These are phyloP conservation scores for Pteronotus mesoamericanus DNA, from an alignment of 2,797 vertebrate genomes.

Conservation along the genomic window DNA sequence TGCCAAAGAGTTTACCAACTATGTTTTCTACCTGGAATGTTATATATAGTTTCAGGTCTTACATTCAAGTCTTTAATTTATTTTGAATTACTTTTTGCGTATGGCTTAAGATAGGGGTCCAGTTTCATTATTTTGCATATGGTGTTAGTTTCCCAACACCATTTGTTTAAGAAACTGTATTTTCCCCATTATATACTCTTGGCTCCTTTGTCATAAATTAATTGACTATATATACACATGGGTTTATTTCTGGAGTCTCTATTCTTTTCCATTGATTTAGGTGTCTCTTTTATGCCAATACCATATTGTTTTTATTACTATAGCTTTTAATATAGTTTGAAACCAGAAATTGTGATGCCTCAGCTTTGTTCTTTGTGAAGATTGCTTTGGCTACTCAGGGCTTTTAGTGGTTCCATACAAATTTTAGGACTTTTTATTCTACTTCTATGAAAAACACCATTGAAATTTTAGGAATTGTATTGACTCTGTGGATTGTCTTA, in stretches of 20 bases:
- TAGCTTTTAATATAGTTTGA: background rate
- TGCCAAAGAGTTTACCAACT: background rate
- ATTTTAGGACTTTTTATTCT: background rate
- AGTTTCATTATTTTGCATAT: background rate
- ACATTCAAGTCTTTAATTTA: background rate
- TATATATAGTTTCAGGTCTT: background rate
- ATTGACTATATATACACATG: background rate
- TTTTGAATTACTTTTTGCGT: background rate
- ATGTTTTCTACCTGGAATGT: background rate
- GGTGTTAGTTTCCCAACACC: background rate
- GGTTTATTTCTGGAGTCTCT: background rate
- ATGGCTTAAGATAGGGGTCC: background rate
- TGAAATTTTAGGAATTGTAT: background rate
- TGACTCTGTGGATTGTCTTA: background rate
- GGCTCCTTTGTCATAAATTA: background rate
- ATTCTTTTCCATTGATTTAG: background rate
- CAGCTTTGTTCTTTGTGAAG: background rate
- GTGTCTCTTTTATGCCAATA: background rate
- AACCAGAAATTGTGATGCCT: background rate
- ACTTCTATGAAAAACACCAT: background rate
- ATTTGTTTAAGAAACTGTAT: background rate
- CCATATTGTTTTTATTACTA: background rate
- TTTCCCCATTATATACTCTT: background rate
- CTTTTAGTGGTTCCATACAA: background rate
- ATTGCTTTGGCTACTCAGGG: background rate